Base-by-base conservation (phyloP, 2,888 invertebrate genomes). In the Polyploca ridens region DNA sequence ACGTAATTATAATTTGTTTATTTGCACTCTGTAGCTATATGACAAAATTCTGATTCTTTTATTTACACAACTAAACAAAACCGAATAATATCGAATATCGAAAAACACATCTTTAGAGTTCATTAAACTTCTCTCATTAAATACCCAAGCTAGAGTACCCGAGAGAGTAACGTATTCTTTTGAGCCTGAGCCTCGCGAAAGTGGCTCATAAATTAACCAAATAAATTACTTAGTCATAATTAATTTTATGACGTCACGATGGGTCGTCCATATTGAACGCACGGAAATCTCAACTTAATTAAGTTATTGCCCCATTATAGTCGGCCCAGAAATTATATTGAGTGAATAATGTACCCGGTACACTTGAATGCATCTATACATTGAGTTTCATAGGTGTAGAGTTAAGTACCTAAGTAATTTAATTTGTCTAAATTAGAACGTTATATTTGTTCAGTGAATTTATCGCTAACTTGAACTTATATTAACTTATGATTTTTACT, bases 251-350 rank as follows among this genome's bases (percentile, higher is more conserved):
- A 75, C 67, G 67, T 68, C 67, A 64, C 71, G 76, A 72, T 71
- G 76, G 71, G 73, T 66, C 75, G 62, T 77, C 72, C 58, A 72
- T 69, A 69, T 69, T 71, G 71, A 70, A 69, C 71, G 73, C 73
- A 63, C 73, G 85, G 86, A 86, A 86, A 82, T 85, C 77, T 81
- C 77, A 72, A 78, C 80, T 84, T 86, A 87, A 88, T 88, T 85
- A 87, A 87, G 72, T 87, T 86, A 87, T 86, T 82, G 84, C 76
- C 65, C 80, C 74, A 84, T 84, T 85, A 83, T 80, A 74, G 74
- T 76, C 64, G 74, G 64, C 67, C 78, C 75, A 71, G 76, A 73
- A 71, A 76, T 68, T 75, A 72, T 78, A 76, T 73, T 69, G 68
- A 69, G 71, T 65, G 68, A 61, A 67, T 59, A 41, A 60, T 65